Evolutionary conservation across 92 coral and sea anemone species (phyloP).

Genomic region (Palythoa grandis): DNA sequence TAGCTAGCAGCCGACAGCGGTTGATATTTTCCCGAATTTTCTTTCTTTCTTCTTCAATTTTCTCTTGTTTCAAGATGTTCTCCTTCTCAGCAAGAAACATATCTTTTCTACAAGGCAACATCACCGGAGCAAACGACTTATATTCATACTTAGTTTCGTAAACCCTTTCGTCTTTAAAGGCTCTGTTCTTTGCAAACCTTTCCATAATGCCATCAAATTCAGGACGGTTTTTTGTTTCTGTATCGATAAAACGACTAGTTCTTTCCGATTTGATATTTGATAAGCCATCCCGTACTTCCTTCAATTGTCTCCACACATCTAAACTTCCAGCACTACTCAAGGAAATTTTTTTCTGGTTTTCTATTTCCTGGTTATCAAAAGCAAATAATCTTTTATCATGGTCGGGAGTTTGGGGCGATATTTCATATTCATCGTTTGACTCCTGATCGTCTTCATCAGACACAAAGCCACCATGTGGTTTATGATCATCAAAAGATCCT

Average conservation of each 20-base stretch:
- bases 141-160: conserved; percentile 47
- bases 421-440: background rate
- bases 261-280: conserved; percentile 9
- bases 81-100: conserved; percentile 79
- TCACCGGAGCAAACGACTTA: conserved; percentile 48
- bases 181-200: background rate
- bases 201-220: conserved; percentile 4
- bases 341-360: background rate
- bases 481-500: conserved; percentile 17
- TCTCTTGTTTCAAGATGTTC: conserved; percentile 72
- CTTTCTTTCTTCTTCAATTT: conserved; percentile 82
- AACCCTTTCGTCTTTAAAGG: conserved; percentile 30
- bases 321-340: background rate
- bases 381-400: conserved; percentile 7
- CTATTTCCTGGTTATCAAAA: conserved; percentile 2
- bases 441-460: conserved; percentile 35
- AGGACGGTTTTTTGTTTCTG: conserved; percentile 24
- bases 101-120: conserved; percentile 51
- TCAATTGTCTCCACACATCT: conserved; percentile 16
- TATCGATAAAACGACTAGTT: background rate
- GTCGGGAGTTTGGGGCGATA: background rate
- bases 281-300: background rate
- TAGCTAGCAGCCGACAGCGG: conserved; percentile 85
- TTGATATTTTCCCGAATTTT: conserved; percentile 93
- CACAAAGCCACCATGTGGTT: conserved; percentile 2